Evolutionary conservation across 37 sponge, comb jelly and placozoan species (phyloP).

Genomic region (Ephydatia muelleri): DNA sequence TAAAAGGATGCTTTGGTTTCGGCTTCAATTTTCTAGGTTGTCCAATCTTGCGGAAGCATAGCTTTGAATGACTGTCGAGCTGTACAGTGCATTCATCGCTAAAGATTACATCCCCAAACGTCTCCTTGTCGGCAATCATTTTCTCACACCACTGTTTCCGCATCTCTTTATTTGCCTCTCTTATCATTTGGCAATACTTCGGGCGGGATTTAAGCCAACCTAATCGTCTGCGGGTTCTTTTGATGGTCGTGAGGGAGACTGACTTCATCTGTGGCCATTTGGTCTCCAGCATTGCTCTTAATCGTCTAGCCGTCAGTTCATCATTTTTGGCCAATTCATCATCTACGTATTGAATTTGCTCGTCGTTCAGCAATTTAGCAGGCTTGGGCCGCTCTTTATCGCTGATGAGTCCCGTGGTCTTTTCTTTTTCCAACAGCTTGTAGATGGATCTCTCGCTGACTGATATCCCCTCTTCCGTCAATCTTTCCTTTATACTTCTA

Average conservation of each 20-base stretch:
- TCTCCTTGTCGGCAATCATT: slow-evolving; percentile 12
- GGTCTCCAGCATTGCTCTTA: slow-evolving; percentile 10
- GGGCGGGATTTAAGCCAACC: slow-evolving; percentile 16
- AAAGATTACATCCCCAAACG: slow-evolving; percentile 23
- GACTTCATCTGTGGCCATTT: slow-evolving; percentile 13
- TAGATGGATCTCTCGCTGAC: neutral
- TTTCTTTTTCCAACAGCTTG: neutral
- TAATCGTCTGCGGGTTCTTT: neutral
- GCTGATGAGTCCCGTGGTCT: neutral
- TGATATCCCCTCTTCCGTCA: no score
- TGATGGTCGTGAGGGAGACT: slow-evolving; percentile 19
- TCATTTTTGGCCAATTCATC: neutral
- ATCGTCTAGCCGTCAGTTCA: slow-evolving; percentile 30
- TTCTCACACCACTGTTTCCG: slow-evolving; percentile 12
- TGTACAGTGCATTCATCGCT: slow-evolving; percentile 33
- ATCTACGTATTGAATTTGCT: neutral
- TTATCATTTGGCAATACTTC: slow-evolving; percentile 21
- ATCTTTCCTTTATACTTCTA: no score
- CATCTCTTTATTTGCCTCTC: slow-evolving; percentile 29
- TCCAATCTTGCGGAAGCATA: slow-evolving; percentile 6
- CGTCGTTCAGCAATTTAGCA: neutral
- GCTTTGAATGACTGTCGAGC: slow-evolving; percentile 9
- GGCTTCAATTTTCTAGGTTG: slow-evolving; percentile 19
- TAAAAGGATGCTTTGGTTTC: slow-evolving; percentile 24
- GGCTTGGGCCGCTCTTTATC: neutral